Evolutionary conservation across 2,888 invertebrate genomes (phyloP), one percentile per base, ranked within the genome.

Genomic region (Choreutis nemorana): DNA sequence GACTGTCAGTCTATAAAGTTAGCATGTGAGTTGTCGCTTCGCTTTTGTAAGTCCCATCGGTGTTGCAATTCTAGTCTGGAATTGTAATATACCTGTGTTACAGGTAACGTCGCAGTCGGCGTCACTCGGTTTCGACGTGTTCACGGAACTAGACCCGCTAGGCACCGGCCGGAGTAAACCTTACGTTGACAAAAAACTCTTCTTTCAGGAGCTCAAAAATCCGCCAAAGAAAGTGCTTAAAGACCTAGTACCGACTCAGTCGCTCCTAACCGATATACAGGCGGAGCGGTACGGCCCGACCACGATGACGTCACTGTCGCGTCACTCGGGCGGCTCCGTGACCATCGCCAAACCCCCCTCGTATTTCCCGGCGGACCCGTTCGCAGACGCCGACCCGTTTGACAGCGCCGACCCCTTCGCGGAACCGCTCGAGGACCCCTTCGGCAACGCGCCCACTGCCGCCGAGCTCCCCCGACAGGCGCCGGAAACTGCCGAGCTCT

Each of bases 191-290:
- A 93, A 93, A 81, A 94, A 94, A 83, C 91, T 93, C 79, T 95
- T 95, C 83, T 95, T 95, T 83, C 92, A 94, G 82, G 93, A 94
- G 71, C 83, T 94, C 57, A 94, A 94, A 82, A 94, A 94, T 77
- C 94, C 94, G 46, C 93, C 94, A 48, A 93, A 94, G 81, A 93
- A 92, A 79, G 90, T 91, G 39, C 84, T 94, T 50, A 93, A 94
- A 80, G 94, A 94, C 72, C 81, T 94, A 62, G 87, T 87, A 32
- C 70, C 73, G 44, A 58, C 66, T 43, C 66, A 66, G 46, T 50
- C 62, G 50, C 58, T 72, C 38, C 59, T 68, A 41, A 48, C 62
- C 43, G 68, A 71, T 42, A 50, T 64, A 48, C 39, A 59, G 46
- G 59, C 64, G 38, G 55, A 54, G 21, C 34, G 63, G 40, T 71